phyloP scores from a whole-genome alignment of 37 sponge, comb jelly and placozoan genomes.

The Bolinopsis microptera region DNA sequence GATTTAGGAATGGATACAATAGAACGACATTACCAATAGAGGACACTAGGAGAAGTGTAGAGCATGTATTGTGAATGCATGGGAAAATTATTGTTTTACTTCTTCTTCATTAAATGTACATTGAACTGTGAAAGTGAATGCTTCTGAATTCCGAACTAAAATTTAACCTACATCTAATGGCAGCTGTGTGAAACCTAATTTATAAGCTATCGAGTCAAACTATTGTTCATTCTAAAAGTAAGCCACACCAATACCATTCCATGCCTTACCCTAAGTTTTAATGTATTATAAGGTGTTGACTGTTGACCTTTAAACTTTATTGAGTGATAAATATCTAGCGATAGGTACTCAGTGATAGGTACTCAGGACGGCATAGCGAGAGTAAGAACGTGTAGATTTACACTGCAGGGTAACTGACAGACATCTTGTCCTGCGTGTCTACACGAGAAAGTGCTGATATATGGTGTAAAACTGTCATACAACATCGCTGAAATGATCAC shows the following conservation, averaged over 20 bases:
- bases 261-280: no score
- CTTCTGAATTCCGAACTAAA: neutral
- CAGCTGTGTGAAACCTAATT: no score
- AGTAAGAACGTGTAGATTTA: neutral
- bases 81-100: neutral
- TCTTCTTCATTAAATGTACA: neutral
- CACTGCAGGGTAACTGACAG: neutral
- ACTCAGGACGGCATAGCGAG: neutral
- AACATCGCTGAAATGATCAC: no score
- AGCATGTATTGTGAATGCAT: neutral
- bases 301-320: neutral
- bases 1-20: neutral
- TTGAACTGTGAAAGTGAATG: neutral
- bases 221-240: no score
- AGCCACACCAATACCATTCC: neutral
- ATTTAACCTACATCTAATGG: no score
- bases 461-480: no score
- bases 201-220: no score
- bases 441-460: no score
- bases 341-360: no score
- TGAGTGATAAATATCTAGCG: neutral
- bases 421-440: neutral
- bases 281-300: neutral
- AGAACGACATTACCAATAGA: neutral
- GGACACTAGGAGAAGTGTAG: neutral